Conservation (phyloP, 2,888 invertebrate species). For the Synanthedon tipuliformis region DNA sequence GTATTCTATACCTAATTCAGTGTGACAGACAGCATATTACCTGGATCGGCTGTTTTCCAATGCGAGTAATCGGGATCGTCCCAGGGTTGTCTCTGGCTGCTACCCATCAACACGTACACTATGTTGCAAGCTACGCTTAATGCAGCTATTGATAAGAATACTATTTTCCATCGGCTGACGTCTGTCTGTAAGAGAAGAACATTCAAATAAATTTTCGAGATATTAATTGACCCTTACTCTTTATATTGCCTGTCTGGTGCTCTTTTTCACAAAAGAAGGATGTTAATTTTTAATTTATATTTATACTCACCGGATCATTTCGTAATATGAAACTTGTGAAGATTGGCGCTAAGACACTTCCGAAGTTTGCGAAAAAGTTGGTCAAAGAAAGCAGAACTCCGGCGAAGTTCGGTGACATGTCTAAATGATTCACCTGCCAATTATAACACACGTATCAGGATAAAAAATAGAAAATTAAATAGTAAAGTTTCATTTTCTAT, state of each 20-base stretch:
- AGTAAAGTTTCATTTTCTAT: too few species aligned
- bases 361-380: constrained; percentile 78
- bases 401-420: constrained; percentile 84
- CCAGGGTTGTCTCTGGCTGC: constrained; percentile 78
- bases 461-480: too few species aligned
- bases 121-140: constrained; percentile 73
- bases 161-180: constrained; percentile 75
- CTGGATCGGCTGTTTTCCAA: constrained; percentile 29
- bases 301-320: constrained; percentile 59
- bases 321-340: constrained; percentile 74
- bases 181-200: constrained; percentile 58
- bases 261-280: background rate
- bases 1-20: too few species aligned
- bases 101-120: constrained; percentile 76
- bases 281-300: too few species aligned
- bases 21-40: constrained; percentile 13
- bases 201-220: too few species aligned
- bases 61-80: constrained; percentile 66
- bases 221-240: too few species aligned
- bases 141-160: constrained; percentile 77
- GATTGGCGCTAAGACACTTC: constrained; percentile 78
- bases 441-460: background rate
- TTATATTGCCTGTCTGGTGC: too few species aligned
- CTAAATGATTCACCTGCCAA: constrained; percentile 77
- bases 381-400: constrained; percentile 84